Evolutionary conservation across 2,888 invertebrate genomes (phyloP), one percentile per base, ranked within the genome.

Genomic region (Napeogenes sylphis): DNA sequence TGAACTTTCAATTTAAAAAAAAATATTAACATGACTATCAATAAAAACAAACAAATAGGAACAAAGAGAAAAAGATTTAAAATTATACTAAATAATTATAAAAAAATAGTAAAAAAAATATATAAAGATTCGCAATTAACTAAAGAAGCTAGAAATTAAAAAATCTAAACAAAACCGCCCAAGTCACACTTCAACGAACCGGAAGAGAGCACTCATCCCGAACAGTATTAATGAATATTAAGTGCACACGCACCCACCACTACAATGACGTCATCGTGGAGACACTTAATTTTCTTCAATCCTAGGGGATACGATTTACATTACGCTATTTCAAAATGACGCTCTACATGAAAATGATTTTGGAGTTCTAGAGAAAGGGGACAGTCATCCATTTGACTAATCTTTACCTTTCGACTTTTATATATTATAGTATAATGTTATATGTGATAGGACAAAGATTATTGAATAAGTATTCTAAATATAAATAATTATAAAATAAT

Each of bases 141-240:
- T 42, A 58, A 58, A 14, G 12, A 42, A 51, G 58, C 55, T 35
- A 59, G 64, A 66, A 42, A 64, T 63, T 67, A 67, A 64, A 65
- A 64, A 62, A 63, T 68, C 59, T 64, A 74, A 75, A 78, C 76
- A 78, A 77, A 77, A 79, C 73, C 73, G 70, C 74, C 75, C 75
- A 77, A 75, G 76, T 74, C 71, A 70, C 72, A 67, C 69, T 67
- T 64, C 72, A 81, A 38, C 80, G 78, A 74, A 75, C 77, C 77
- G 82, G 83, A 87, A 86, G 77, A 80, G 80, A 74, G 55, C 73
- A 72, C 75, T 73, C 76, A 75, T 76, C 77, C 74, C 74, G 76
- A 74, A 71, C 70, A 73, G 75, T 81, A 84, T 82, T 85, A 85
- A 88, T 90, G 87, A 87, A 87, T 86, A 87, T 84, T 85, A 85